Percentiles rank a stretch among this genome's conserved stretches.
These are phyloP conservation scores for Myiagra hebetior DNA, from an alignment of 2,113 vertebrate genomes.

Conservation along the genomic window DNA sequence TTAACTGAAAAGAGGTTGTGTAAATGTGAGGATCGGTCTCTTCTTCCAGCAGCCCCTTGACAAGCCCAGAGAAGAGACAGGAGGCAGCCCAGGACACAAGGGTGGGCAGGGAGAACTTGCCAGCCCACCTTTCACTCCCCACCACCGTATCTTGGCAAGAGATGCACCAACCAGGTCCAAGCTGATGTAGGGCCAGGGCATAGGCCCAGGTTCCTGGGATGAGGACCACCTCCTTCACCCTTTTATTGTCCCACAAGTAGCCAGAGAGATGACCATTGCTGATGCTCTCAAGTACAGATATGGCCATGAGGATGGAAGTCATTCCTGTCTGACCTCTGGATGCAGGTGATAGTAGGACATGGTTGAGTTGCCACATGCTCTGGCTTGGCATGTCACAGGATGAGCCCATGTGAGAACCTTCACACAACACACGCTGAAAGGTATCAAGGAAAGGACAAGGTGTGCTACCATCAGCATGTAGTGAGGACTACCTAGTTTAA, in stretches of 20 bases:
- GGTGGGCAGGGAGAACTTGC: neutral
- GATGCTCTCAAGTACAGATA: neutral
- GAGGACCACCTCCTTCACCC: neutral
- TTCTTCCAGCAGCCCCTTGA: neutral
- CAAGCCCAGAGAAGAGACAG: neutral
- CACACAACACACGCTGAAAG: neutral
- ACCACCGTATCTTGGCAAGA: neutral
- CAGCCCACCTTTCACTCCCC: neutral
- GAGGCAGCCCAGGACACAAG: neutral
- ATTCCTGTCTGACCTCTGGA: neutral
- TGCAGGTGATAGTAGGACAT: neutral
- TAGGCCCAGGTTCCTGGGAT: too few relatives aligned
- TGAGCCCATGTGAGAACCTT: neutral
- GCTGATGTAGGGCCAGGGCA: neutral
- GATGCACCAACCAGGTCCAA: neutral
- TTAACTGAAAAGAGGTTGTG: neutral
- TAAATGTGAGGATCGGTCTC: rapidly evolving
- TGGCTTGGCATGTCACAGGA: too few relatives aligned
- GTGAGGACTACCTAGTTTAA: neutral
- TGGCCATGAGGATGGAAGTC: neutral
- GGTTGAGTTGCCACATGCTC: neutral
- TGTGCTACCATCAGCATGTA: neutral
- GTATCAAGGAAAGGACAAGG: neutral
- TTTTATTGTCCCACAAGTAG: neutral
- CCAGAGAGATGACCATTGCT: neutral